A percentile compares a stretch with the other conserved stretches of the same genome.
Conservation (phyloP, 2,113 vertebrate species). For the Ceratotherium simum region DNA sequence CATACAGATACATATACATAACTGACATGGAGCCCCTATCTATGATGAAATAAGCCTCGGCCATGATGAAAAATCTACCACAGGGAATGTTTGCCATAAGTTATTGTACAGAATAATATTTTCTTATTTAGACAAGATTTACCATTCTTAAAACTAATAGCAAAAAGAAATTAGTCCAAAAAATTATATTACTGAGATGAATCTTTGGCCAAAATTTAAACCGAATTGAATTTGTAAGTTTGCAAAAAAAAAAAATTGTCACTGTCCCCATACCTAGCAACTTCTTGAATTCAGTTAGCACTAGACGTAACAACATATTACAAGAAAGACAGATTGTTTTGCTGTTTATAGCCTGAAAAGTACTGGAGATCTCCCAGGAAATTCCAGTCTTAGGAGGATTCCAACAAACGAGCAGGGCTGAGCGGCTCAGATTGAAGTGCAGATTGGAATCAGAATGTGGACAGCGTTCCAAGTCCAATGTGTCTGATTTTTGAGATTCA, state of each 20-base stretch:
- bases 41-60: neutral
- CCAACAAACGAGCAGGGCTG: slow-evolving; percentile 74
- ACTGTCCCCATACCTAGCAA: slow-evolving; percentile 51
- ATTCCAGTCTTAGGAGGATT: slow-evolving; percentile 81
- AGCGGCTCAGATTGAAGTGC: slow-evolving; percentile 71
- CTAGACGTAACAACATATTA: slow-evolving; percentile 67
- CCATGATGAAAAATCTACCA: neutral
- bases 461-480: slow-evolving; percentile 57
- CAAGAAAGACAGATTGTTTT: slow-evolving; percentile 72
- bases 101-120: slow-evolving; percentile 27
- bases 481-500: slow-evolving; percentile 62
- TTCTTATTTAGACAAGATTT: slow-evolving; percentile 28
- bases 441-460: slow-evolving; percentile 73
- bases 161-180: neutral
- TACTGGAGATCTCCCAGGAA: slow-evolving; percentile 78
- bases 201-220: slow-evolving; percentile 48
- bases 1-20: neutral
- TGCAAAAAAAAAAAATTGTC: neutral
- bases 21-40: neutral
- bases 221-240: slow-evolving; percentile 48
- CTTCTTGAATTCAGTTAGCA: slow-evolving; percentile 64
- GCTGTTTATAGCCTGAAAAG: slow-evolving; percentile 68
- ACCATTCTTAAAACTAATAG: slow-evolving; percentile 5
- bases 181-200: slow-evolving; percentile 38
- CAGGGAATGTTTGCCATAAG: neutral